phyloP scores from a whole-genome alignment of 2,797 vertebrate genomes.

The Onychomys leucogaster region DNA sequence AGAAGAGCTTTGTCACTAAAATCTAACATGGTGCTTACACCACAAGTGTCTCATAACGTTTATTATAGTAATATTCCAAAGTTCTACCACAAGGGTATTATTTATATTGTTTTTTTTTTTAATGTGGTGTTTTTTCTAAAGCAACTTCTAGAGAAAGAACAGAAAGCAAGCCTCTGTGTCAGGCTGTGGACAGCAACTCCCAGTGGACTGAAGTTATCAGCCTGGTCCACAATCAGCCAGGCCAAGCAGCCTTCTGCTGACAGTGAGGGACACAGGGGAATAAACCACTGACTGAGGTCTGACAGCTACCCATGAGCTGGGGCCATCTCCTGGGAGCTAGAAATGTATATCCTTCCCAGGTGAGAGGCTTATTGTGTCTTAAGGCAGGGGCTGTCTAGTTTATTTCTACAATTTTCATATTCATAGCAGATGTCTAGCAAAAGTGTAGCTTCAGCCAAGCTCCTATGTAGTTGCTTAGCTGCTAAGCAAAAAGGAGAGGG shows the following conservation, averaged over 20 bases:
- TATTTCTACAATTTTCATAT: background rate
- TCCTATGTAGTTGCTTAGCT: background rate
- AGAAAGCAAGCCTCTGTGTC: conserved; percentile 35
- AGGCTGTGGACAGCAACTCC: conserved; percentile 61
- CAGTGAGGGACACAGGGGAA: background rate
- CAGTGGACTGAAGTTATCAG: background rate
- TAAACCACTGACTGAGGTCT: background rate
- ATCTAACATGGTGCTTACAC: background rate
- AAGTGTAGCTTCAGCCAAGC: background rate
- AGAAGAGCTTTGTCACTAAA: background rate
- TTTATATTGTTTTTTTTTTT: background rate
- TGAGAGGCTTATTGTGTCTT: background rate
- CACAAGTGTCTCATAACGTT: background rate
- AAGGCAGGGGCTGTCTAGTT: background rate
- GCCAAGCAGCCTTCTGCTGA: background rate
- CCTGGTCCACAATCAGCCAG: background rate
- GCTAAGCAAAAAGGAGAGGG: background rate
- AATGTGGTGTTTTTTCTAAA: background rate
- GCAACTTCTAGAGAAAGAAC: background rate
- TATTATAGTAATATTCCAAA: conserved; percentile 3
- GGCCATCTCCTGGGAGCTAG: background rate
- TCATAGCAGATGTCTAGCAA: background rate
- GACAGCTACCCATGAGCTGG: background rate
- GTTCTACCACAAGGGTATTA: background rate
- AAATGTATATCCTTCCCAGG: background rate